These are phyloP conservation scores for Caenorhabditis wallacei DNA, from an alignment of 2,888 invertebrate species.

Conservation along the genomic window DNA sequence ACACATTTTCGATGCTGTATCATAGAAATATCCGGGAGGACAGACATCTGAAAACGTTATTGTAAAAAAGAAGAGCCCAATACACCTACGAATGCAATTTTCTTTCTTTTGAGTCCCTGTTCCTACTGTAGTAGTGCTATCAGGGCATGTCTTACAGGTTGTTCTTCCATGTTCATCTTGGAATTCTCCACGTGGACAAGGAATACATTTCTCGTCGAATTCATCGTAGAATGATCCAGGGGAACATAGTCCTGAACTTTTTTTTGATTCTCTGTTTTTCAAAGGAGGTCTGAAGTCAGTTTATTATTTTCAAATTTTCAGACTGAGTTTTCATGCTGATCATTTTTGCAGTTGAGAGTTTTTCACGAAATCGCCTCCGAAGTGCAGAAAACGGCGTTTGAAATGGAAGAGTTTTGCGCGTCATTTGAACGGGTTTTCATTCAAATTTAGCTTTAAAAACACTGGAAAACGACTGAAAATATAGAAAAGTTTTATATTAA, in stretches of 20 bases:
- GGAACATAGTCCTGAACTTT: slow-evolving; percentile 62
- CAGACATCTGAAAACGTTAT: slow-evolving; percentile 64
- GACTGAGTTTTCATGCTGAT: too few species aligned
- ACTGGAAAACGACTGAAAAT: too few species aligned
- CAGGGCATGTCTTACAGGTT: slow-evolving; percentile 65
- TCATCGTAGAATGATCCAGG: slow-evolving; percentile 70
- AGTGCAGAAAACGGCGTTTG: too few species aligned
- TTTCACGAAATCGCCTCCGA: too few species aligned
- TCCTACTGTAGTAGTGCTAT: slow-evolving; percentile 62
- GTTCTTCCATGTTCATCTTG: slow-evolving; percentile 71
- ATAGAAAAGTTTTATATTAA: not conserved
- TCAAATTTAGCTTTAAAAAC: too few species aligned
- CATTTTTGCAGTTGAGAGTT: too few species aligned
- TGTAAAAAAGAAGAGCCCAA: not conserved
- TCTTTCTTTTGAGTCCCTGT: slow-evolving; percentile 49
- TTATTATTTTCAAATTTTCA: not conserved
- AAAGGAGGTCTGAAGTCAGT: too few species aligned
- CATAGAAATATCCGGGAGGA: slow-evolving; percentile 72
- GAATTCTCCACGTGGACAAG: slow-evolving; percentile 65
- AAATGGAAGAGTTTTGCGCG: too few species aligned
- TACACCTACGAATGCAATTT: slow-evolving; percentile 62
- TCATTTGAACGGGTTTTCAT: too few species aligned
- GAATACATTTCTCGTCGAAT: slow-evolving; percentile 53
- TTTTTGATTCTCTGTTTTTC: too few species aligned
- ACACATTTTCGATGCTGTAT: slow-evolving; percentile 66